Evolutionary conservation across 2,113 vertebrate genomes (phyloP).

Genomic region (Rhea pennata): DNA sequence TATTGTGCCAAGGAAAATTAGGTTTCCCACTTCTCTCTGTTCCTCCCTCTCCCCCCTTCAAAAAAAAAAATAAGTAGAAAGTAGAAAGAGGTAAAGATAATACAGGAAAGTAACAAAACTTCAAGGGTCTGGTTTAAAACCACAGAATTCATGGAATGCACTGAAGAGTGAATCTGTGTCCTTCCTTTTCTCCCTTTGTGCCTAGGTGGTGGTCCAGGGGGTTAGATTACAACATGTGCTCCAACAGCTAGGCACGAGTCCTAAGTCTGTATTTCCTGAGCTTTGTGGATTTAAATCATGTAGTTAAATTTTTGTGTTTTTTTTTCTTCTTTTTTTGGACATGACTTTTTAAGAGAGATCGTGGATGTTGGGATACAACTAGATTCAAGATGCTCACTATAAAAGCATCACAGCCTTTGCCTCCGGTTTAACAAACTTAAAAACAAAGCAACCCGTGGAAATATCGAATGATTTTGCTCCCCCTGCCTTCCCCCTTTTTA

Average conservation of each 20-base stretch:
- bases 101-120: conserved; percentile 71
- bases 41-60: not conserved
- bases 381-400: not conserved
- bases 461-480: conserved; percentile 25
- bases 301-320: not conserved
- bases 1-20: conserved; percentile 59
- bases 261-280: conserved; percentile 45
- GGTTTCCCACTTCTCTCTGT: conserved; percentile 31
- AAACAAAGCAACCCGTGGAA: conserved; percentile 28
- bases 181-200: conserved; percentile 56
- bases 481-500: conserved; percentile 32
- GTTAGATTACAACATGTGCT: conserved; percentile 67
- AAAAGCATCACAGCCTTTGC: not conserved
- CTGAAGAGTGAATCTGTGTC: conserved; percentile 52
- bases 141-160: conserved; percentile 64
- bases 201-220: conserved; percentile 67
- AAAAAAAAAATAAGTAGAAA: conserved; percentile 45
- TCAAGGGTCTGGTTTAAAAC: conserved; percentile 72
- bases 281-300: conserved; percentile 66
- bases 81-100: conserved; percentile 24
- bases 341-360: not conserved
- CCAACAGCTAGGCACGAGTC: conserved; percentile 52
- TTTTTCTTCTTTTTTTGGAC: not conserved
- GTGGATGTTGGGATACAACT: conserved; percentile 16
- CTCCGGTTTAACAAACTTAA: conserved; percentile 55